phyloP scores from a whole-genome alignment of 2,113 vertebrate species.

The Acinonyx jubatus region DNA sequence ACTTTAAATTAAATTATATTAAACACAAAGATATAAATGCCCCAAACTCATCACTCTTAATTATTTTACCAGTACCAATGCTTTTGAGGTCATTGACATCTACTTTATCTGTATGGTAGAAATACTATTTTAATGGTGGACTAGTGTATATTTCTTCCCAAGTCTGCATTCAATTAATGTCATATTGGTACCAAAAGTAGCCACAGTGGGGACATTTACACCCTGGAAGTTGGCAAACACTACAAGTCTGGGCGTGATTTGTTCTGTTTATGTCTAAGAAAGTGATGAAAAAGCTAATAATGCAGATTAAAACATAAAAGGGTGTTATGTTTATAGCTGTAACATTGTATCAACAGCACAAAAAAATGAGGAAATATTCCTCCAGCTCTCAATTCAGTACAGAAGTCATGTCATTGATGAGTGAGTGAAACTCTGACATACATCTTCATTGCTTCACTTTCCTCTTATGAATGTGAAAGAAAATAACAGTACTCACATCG shows the following conservation, averaged over 20 bases:
- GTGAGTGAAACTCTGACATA: not conserved
- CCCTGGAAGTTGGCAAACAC: not conserved
- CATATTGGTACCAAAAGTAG: not conserved
- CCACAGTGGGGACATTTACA: not conserved
- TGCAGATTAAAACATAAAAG: not conserved
- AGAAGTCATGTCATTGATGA: not conserved
- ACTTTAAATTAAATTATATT: not conserved
- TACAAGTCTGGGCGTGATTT: not conserved
- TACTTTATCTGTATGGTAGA: not conserved
- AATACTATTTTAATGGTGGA: fast-evolving
- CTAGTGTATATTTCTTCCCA: not conserved
- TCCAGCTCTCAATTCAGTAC: not conserved
- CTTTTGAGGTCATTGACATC: not conserved
- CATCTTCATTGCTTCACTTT: not conserved
- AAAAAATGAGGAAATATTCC: not conserved
- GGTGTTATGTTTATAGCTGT: not conserved
- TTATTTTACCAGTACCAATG: not conserved
- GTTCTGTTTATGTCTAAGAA: not conserved
- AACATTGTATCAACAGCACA: not conserved
- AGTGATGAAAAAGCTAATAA: not conserved
- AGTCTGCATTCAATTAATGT: not conserved
- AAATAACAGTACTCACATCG: not conserved
- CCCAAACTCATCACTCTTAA: not conserved
- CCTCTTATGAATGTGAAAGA: not conserved
- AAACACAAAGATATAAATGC: not conserved